Base-by-base conservation (phyloP, 92 coral and sea anemone genomes). In the Heliopora coerulea region DNA sequence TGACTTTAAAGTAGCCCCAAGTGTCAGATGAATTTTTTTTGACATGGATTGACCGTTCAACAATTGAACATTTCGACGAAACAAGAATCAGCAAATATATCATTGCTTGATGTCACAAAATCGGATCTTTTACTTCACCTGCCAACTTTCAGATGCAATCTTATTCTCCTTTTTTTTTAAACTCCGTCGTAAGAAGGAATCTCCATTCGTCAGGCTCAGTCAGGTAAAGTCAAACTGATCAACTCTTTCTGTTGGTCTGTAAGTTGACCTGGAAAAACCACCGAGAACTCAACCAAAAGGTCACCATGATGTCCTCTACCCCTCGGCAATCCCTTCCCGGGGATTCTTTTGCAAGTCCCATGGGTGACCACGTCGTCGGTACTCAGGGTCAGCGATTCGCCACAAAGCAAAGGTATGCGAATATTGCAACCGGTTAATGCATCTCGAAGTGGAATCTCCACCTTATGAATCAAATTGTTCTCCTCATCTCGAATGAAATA, bases 251-350 rank as follows among this genome's bases (percentile, higher is more conserved):
- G 96, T 15, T 25, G 54, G 11, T 68, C 44, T 3, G 89, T 65
- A 0, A 93, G 78, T 23, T 85, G 44, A 26, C 79, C 82, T 28
- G 98, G 98, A 50, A 90, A 88, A 30, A 41, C 75, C 20, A 93
- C 89, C 70, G 88, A 88, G 62, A 75, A 93, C 26, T 73, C 85
- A 15, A 93, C 85, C n/a, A 93, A 78, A 86, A 93, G 82, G 66
- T 93, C 92, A 8, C 89, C 95, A 59, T 73, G 80, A 39, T 56
- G 78, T 28, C 85, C 78, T 40, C 72, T 72, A 75, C 78, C 83
- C 65, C 88, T 93, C 35, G 98, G 98, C 74, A 88, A 61, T 11
- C 98, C 98, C 37, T 90, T 90, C 44, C 96, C 91, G 17, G 82
- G 61, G 9, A 90, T 81, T 37, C 79, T 75, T 57, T 83, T 79